These are phyloP conservation scores for Zaprionus bogoriensis DNA, from an alignment of 2,888 invertebrate species.

Conservation along the genomic window DNA sequence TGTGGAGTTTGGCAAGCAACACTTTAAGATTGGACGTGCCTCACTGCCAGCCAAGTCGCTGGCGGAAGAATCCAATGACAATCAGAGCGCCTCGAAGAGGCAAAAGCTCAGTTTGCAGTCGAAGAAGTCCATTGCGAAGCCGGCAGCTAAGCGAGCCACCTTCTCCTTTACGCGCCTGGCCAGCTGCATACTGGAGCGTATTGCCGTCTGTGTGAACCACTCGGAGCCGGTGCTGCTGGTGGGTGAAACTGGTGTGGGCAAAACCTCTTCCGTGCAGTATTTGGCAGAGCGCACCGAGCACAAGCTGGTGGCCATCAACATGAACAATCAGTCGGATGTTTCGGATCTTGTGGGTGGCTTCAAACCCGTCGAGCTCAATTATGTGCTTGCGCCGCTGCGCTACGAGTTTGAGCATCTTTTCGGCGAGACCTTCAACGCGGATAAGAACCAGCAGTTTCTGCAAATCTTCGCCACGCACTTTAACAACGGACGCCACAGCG, in stretches of 20 bases:
- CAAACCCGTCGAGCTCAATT: conserved; percentile 96
- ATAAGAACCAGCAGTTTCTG: conserved; percentile 92
- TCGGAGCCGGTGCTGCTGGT: conserved; percentile 96
- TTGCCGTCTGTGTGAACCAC: conserved; percentile 91
- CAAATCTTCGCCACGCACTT: conserved; percentile 90
- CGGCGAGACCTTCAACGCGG: conserved; percentile 88
- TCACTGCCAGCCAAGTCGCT: conserved; percentile 82
- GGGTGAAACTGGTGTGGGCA: conserved; percentile 99
- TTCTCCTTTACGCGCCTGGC: conserved; percentile 94
- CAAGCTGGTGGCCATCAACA: conserved; percentile 95
- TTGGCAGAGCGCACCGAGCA: conserved; percentile 92
- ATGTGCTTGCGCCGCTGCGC: conserved; percentile 90
- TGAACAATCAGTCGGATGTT: conserved; percentile 99
- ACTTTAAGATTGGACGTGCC: conserved; percentile 89
- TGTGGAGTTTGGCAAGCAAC: conserved; percentile 84
- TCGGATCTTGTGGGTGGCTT: conserved; percentile 98
- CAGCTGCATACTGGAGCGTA: conserved; percentile 92
- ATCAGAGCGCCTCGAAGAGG: conserved; percentile 61
- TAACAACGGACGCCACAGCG: conserved; percentile 88
- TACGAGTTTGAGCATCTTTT: conserved; percentile 93
- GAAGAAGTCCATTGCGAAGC: conserved; percentile 38
- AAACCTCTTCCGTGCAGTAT: conserved; percentile 97
- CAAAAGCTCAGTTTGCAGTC: conserved; percentile 65
- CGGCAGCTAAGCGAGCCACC: conserved; percentile 83
- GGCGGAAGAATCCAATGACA: conserved; percentile 23